phyloP scores from a whole-genome alignment of 1,140 invertebrate genomes.

The Aleiodes sp. region DNA sequence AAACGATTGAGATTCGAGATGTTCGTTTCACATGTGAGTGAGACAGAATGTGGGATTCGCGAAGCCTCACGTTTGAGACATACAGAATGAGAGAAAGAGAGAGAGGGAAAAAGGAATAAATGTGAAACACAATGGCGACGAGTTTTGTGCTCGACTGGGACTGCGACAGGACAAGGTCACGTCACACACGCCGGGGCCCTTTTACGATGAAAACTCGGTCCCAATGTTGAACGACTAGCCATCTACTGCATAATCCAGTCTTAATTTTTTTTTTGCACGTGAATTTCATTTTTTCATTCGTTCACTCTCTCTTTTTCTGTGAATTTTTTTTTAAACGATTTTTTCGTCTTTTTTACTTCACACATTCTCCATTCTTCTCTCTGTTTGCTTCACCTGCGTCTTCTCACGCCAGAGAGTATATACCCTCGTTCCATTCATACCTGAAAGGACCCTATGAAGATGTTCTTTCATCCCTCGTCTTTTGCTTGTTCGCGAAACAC shows the following conservation, averaged over 20 bases:
- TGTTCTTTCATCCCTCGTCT: conserved; percentile 21
- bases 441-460: conserved; percentile 22
- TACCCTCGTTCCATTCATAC: not conserved
- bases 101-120: conserved; percentile 14
- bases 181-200: conserved; percentile 36
- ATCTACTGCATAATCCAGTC: conserved; percentile 5
- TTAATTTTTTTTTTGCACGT: not conserved
- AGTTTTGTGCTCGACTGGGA: conserved; percentile 25
- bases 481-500: conserved; percentile 11
- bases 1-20: conserved; percentile 14
- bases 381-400: not conserved
- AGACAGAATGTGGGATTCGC: conserved; percentile 7
- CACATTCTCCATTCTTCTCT: not conserved
- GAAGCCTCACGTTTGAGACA: too few relatives aligned
- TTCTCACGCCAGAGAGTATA: not conserved
- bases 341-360: not conserved
- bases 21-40: not conserved
- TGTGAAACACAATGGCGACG: conserved; percentile 55
- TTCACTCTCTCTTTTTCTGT: not conserved
- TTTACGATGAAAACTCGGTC: conserved; percentile 12
- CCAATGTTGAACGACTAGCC: not conserved
- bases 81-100: not conserved
- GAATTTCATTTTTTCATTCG: not conserved
- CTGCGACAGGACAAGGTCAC: conserved; percentile 56
- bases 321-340: not conserved